Evolutionary conservation across 2,113 vertebrate genomes (phyloP).

Genomic region (Channa argus): DNA sequence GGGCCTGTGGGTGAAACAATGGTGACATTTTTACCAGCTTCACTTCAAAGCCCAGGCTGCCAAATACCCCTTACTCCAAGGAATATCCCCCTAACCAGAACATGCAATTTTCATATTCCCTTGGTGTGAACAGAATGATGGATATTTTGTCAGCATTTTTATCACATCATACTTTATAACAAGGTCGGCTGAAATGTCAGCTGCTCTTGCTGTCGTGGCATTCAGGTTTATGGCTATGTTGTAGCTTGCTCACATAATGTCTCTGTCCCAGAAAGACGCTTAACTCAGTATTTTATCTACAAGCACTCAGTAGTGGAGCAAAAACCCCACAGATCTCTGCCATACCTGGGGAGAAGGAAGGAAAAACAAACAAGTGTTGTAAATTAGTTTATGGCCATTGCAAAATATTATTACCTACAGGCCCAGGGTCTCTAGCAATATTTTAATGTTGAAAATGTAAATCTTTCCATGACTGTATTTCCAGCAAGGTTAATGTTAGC

Average conservation of each 20-base stretch:
- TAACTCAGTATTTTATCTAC: constrained; percentile 28
- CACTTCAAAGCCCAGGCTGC: constrained; percentile 25
- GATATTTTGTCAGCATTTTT: constrained; percentile 61
- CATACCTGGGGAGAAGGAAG: not conserved
- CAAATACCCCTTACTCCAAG: constrained; percentile 25
- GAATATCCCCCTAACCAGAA: constrained; percentile 46
- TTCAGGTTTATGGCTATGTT: constrained; percentile 60
- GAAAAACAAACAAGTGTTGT: too few species aligned
- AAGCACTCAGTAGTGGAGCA: not conserved
- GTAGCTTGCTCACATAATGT: constrained; percentile 29
- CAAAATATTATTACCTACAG: not conserved
- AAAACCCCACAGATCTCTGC: not conserved
- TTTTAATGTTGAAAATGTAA: not conserved
- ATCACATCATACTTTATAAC: constrained; percentile 66
- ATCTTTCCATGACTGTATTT: not conserved
- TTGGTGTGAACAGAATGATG: constrained; percentile 61
- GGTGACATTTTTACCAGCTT: constrained; percentile 42
- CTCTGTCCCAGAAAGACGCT: constrained; percentile 19
- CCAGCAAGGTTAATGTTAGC: not conserved
- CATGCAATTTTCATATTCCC: constrained; percentile 46
- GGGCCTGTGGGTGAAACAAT: constrained; percentile 19
- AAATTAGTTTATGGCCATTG: too few species aligned
- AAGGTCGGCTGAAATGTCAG: constrained; percentile 74
- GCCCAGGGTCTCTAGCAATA: not conserved
- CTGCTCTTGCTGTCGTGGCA: constrained; percentile 42